Evolutionary conservation across 1,140 invertebrate species (phyloP), one percentile per base, ranked within the genome.

Genomic region (Idris sp.): DNA sequence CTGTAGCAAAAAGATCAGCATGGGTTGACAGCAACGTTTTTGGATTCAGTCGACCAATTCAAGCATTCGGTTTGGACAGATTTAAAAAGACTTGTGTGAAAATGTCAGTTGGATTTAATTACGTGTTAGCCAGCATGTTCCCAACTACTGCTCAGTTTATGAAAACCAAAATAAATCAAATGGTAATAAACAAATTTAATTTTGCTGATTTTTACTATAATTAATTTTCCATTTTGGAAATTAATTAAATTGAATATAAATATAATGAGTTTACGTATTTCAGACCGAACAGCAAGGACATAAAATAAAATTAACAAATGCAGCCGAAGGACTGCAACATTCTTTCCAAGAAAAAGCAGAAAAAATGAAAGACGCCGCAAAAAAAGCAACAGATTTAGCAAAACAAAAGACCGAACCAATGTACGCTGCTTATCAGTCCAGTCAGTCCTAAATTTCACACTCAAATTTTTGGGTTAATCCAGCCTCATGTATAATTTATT

Each of bases 11-110:
- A 30, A 89, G 95, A 56, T 91, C 92, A 0, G 96, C 95, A 0
- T 96, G 94, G 91, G 92, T 97, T 15, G 94, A 95, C 76, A 97
- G 95, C 9, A 92, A 94, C 82, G 91, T 97, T 6, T 93, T 92
- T 84, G 96, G 96, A 13, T 94, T 97, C 79, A 92, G 94, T n/a
- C 85, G 92, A 36, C 31, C 96, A 0, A 96, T 98, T 38, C 91
- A 95, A 74, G 92, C 93, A 1, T 97, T 97, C 87, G 95, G 95
- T 6, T 87, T 95, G 40, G 94, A 97, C 36, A 89, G 95, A 30
- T 97, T 97, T 84, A 92, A 93, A 73, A 94, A 95, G 79, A 97
- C 97, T 81, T 93, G 93, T 69, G 81, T 83, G 1, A 93, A 96
- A 87, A 94, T 96, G 86, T 91, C 91, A 13, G 89, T 88, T 49